Conservation (phyloP, 2,797 vertebrate species). For the Channallabes apus region DNA sequence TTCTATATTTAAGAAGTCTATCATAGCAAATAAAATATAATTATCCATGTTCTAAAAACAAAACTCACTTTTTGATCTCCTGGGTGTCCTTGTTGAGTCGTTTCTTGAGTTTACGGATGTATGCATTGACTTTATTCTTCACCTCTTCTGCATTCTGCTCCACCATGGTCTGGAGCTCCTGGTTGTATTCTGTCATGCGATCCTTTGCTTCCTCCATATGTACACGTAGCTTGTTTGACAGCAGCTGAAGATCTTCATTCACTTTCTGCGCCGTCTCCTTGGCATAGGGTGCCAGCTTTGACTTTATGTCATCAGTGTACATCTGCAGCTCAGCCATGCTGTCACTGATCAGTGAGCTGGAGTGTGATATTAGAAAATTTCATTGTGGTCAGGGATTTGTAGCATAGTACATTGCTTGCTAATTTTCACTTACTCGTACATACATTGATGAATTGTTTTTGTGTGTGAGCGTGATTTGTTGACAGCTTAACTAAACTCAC, state of each 20-base stretch:
- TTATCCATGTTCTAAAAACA: background rate
- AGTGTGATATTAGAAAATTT: background rate
- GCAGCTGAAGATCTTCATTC: constrained; percentile 66
- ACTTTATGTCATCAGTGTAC: constrained; percentile 70
- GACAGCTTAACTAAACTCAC: constrained; percentile 71
- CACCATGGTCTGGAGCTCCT: constrained; percentile 74
- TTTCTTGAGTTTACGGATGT: constrained; percentile 78
- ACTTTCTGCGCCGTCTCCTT: constrained; percentile 61
- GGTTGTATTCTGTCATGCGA: constrained; percentile 69
- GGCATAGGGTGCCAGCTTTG: constrained; percentile 67
- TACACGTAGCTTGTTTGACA: constrained; percentile 56
- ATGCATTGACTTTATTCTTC: constrained; percentile 61
- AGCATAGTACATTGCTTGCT: background rate
- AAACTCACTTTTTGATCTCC: constrained; percentile 73
- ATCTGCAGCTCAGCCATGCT: constrained; percentile 71
- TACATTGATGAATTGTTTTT: background rate
- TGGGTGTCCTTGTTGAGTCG: constrained; percentile 75
- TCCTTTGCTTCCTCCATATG: constrained; percentile 71
- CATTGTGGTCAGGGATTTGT: background rate
- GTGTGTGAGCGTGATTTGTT: background rate
- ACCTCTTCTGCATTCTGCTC: constrained; percentile 74
- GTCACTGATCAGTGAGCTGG: constrained; percentile 76
- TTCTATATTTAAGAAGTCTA: background rate
- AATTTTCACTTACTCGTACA: background rate
- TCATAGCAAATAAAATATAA: background rate